Evolutionary conservation across 2,888 invertebrate genomes (phyloP).

Genomic region (Aphidius colemani): DNA sequence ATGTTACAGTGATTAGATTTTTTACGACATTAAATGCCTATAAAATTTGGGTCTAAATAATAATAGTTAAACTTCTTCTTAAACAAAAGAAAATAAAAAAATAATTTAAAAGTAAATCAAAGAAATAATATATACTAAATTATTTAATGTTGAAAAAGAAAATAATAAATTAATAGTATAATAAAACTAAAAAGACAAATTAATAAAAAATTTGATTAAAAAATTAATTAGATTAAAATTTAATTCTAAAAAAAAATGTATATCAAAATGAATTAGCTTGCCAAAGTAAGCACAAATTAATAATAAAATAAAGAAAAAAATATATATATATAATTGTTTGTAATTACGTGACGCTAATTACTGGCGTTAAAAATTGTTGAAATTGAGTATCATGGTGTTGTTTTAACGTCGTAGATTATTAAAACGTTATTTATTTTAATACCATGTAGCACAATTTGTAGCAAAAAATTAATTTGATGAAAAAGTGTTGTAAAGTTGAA

Average conservation of each 20-base stretch:
- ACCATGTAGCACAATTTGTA: not conserved
- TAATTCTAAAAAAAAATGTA: conserved; percentile 12
- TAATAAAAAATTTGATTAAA: conserved; percentile 20
- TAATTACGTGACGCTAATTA: conserved; percentile 7
- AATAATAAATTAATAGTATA: conserved; percentile 18
- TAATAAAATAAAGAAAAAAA: not conserved
- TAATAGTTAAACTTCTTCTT: conserved; percentile 18
- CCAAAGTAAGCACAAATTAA: conserved; percentile 13
- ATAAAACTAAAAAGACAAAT: not conserved
- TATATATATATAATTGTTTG: conserved; percentile 14
- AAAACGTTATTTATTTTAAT: conserved; percentile 22
- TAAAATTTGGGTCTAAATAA: conserved; percentile 31
- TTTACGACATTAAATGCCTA: conserved; percentile 34
- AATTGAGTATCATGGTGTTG: conserved; percentile 14
- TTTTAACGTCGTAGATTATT: conserved; percentile 19
- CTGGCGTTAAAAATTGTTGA: conserved; percentile 17
- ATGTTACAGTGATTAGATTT: conserved; percentile 37
- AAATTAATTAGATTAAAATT: conserved; percentile 4
- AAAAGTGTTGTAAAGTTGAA: not conserved
- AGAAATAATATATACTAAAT: conserved; percentile 7
- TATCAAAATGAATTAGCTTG: not conserved
- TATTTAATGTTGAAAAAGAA: conserved; percentile 29
- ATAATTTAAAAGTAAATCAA: conserved; percentile 1
- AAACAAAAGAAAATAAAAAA: conserved; percentile 9
- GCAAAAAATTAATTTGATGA: conserved; percentile 4